Conservation (phyloP, 2,113 vertebrate genomes). For the Grus americana region DNA sequence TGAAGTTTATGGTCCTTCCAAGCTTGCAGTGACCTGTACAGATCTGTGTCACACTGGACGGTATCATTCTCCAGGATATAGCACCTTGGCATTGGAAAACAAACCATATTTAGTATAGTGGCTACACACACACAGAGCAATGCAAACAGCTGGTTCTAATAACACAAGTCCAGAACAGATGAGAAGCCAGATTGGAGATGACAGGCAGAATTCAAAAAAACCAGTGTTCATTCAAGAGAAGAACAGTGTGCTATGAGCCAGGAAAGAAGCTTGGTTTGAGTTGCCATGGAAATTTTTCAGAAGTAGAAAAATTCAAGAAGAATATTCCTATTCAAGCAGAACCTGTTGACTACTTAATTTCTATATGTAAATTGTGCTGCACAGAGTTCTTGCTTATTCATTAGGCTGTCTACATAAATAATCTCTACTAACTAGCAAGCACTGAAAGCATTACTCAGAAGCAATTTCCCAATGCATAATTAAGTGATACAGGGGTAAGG, state of each 20-base stretch:
- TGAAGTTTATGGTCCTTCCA: slow-evolving; percentile 98
- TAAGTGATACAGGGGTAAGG: not conserved
- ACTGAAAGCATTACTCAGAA: not conserved
- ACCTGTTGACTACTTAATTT: slow-evolving; percentile 20
- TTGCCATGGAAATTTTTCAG: not conserved
- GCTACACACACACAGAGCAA: not conserved
- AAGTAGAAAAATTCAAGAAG: not conserved
- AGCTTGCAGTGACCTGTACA: slow-evolving; percentile 93
- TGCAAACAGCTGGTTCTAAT: not conserved
- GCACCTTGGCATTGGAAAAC: slow-evolving; percentile 77
- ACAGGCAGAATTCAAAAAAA: not conserved
- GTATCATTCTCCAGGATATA: slow-evolving; percentile 94
- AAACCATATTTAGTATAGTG: not conserved
- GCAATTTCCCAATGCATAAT: not conserved
- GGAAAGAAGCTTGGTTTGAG: not conserved
- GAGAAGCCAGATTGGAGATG: not conserved
- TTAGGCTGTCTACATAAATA: not conserved
- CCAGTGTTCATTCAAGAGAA: not conserved
- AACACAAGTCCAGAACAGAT: not conserved
- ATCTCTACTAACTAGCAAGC: not conserved
- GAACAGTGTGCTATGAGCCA: not conserved
- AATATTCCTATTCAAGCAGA: not conserved
- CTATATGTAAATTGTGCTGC: not conserved
- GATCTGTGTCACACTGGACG: slow-evolving; percentile 89
- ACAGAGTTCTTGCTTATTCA: not conserved